A percentile compares a stretch with the other conserved stretches of the same genome.
Evolutionary conservation across 2,113 vertebrate genomes (phyloP).

Genomic region (human (Homo sapiens)): GRCh38 chr1:167439501-167440000

Average conservation of each 20-base stretch:
- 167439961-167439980: not conserved
- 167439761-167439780: fast-evolving
- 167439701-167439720: not conserved
- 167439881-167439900: not conserved
- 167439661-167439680: not conserved
- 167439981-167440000: not conserved
- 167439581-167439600: not conserved
- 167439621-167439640: fast-evolving
- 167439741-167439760: not conserved
- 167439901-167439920: no score
- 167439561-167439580: not conserved
- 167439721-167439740: not conserved
- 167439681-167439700: not conserved
- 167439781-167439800: fast-evolving
- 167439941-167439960: no score
- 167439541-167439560: not conserved
- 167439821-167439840: fast-evolving
- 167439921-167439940: fast-evolving
- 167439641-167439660: no score
- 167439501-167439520: no score
- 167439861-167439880: not conserved
- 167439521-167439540: not conserved
- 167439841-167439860: no score
- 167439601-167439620: fast-evolving
- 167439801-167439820: fast-evolving